Evolutionary conservation across 1,140 invertebrate species (phyloP), one percentile per base, ranked within the genome.

Genomic region (Lerema accius): DNA sequence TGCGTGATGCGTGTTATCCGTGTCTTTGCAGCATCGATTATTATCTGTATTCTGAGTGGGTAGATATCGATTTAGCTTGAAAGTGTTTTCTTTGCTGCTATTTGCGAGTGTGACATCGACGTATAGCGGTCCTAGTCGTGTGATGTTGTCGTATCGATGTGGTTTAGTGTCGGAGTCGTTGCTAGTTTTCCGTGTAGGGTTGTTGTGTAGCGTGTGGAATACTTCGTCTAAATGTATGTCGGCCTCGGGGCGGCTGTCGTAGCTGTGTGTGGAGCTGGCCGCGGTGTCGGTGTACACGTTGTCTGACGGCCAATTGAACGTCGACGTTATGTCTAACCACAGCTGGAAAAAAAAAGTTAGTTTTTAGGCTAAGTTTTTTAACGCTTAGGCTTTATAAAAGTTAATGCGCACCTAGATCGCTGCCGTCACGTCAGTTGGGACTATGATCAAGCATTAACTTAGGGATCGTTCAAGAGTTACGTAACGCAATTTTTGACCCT

Each of bases 211-310:
- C 0, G 58, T 46, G 6, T 78, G 65, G 59, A 82, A 82, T 0
- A 64, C 76, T 0, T 85, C 76, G 64, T 86, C 80, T 0, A 84
- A 43, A 42, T 91, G 89, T 72, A 89, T 86, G 76, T 94, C 92
- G 0, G 92, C 93, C 79, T 95, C 94, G 1, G 94, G 93, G 59
- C 93, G 84, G 3, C 93, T 94, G 73, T 94, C 94, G 69, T 89
- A 92, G 53, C 89, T 91, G 71, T 90, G 87, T 0, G 82, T 90
- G 0, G 93, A 94, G 69, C 93, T 94, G 0, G 92, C 91, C 0
- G 92, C 91, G 63, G 92, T 92, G 40, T 94, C 93, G 10, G 86
- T 77, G 56, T 84, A 92, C 1, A 89, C 82, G 0, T 92, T 91
- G 67, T 94, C 93, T 3, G 92, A 80, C 0, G 94, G 93, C 93